phyloP scores from a whole-genome alignment of 2,113 vertebrate genomes.

The Columbina picui region DNA sequence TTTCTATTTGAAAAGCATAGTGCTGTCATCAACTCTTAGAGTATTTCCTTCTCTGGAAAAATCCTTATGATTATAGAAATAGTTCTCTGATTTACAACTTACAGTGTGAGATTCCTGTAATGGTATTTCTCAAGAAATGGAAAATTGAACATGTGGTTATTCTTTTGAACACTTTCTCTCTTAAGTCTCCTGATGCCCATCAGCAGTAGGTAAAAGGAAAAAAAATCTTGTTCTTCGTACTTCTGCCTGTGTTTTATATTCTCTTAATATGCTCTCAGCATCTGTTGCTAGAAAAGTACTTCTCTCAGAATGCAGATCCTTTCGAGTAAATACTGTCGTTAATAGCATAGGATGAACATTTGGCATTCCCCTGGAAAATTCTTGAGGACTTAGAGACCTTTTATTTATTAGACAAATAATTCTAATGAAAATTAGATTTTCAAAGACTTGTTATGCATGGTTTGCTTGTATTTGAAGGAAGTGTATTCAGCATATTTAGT shows the following conservation, averaged over 20 bases:
- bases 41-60: slow-evolving; percentile 2
- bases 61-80: neutral
- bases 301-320: neutral
- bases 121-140: neutral
- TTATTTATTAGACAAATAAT: neutral
- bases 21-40: neutral
- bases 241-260: neutral
- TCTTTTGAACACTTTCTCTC: neutral
- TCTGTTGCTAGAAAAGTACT: neutral
- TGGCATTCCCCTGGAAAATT: neutral
- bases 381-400: neutral
- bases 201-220: neutral
- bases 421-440: neutral
- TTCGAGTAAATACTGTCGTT: neutral
- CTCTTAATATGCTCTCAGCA: neutral
- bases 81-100: neutral
- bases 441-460: neutral
- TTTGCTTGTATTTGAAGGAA: neutral
- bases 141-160: neutral
- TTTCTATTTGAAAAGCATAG: neutral
- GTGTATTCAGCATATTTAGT: neutral
- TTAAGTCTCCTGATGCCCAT: neutral
- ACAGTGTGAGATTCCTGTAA: neutral
- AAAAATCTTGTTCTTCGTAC: neutral
- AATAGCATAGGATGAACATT: neutral